phyloP scores from a whole-genome alignment of 2,888 invertebrate genomes.

The Ormyrus thymus region DNA sequence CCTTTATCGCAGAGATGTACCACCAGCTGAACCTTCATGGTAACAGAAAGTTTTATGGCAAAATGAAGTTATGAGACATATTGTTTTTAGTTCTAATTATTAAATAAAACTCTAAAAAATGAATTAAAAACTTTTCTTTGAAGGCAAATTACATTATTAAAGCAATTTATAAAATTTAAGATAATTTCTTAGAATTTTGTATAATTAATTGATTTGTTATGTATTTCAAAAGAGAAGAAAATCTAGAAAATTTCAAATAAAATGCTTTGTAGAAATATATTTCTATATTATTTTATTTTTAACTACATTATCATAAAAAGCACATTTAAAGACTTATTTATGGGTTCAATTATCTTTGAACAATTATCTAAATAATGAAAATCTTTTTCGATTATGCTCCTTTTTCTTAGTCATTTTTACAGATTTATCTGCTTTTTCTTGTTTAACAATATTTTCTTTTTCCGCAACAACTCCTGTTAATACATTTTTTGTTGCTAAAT shows the following conservation, averaged over 20 bases:
- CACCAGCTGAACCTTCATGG: slow-evolving; percentile 86
- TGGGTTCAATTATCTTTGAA: slow-evolving; percentile 22
- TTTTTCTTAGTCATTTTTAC: slow-evolving; percentile 60
- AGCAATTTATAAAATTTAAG: background rate
- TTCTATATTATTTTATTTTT: slow-evolving; percentile 36
- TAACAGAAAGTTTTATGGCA: slow-evolving; percentile 74
- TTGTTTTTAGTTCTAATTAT: slow-evolving; percentile 41
- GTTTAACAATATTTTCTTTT: slow-evolving; percentile 65
- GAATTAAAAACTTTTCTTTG: background rate
- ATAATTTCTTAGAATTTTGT: slow-evolving; percentile 23
- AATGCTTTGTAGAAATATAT: slow-evolving; percentile 5
- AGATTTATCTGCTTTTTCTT: slow-evolving; percentile 57
- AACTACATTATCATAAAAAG: slow-evolving; percentile 18
- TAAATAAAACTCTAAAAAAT: slow-evolving; percentile 40
- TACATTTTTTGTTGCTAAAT: slow-evolving; percentile 62
- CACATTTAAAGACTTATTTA: slow-evolving; percentile 15
- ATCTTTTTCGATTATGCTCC: slow-evolving; percentile 63
- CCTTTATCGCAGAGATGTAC: slow-evolving; percentile 83
- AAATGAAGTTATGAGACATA: slow-evolving; percentile 12
- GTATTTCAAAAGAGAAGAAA: background rate
- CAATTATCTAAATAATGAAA: slow-evolving; percentile 68
- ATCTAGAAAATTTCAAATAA: slow-evolving; percentile 10
- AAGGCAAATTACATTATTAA: background rate
- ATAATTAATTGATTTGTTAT: no score
- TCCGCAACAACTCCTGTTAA: slow-evolving; percentile 58